phyloP scores from a whole-genome alignment of 2,888 invertebrate species.

The Athetis lepigone region DNA sequence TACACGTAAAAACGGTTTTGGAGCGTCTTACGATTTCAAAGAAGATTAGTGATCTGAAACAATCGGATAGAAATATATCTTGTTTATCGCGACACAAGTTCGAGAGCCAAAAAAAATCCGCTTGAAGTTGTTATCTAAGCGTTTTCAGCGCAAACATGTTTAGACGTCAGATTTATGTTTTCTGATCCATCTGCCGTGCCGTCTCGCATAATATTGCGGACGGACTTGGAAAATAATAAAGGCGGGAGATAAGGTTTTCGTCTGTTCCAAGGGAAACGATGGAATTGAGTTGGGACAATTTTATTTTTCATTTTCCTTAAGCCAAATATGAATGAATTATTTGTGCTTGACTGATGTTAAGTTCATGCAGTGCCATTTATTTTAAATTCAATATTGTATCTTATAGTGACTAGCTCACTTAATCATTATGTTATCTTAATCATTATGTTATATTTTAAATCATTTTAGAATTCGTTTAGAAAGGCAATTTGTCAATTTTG shows the following conservation, averaged over 20 bases:
- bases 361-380: slow-evolving; percentile 69
- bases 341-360: slow-evolving; percentile 73
- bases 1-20: slow-evolving; percentile 5
- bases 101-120: slow-evolving; percentile 63
- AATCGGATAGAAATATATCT: slow-evolving; percentile 56
- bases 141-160: slow-evolving; percentile 84
- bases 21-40: slow-evolving; percentile 21
- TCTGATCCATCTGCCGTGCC: slow-evolving; percentile 86
- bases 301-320: slow-evolving; percentile 84
- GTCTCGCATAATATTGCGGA: slow-evolving; percentile 87
- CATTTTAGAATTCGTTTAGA: background rate
- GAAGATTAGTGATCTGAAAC: slow-evolving; percentile 46
- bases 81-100: slow-evolving; percentile 60
- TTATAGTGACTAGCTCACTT: background rate
- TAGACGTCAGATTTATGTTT: slow-evolving; percentile 87
- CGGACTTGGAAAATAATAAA: slow-evolving; percentile 88
- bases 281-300: slow-evolving; percentile 83
- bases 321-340: slow-evolving; percentile 78
- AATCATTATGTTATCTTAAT: background rate
- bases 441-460: background rate
- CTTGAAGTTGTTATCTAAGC: slow-evolving; percentile 69
- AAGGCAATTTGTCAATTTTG: too few species aligned
- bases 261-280: slow-evolving; percentile 79
- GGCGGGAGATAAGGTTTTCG: slow-evolving; percentile 84
- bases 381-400: slow-evolving; percentile 60